Evolutionary conservation across 2,888 invertebrate genomes (phyloP), one percentile per base, ranked within the genome.

Genomic region (Polyploca ridens): DNA sequence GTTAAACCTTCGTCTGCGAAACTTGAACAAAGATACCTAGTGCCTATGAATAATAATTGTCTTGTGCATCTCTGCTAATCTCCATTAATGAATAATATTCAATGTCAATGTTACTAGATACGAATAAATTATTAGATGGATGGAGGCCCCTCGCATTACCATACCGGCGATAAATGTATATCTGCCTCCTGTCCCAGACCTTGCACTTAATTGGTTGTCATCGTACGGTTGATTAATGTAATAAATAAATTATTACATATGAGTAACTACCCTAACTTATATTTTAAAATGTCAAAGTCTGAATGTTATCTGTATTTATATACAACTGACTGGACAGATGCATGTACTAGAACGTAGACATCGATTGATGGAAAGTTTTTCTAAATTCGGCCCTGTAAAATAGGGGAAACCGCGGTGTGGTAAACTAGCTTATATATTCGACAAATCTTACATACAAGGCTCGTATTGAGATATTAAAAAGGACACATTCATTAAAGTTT

Each of bases 91-190:
- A 14, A 60, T 33, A 16, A 33, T 60, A 10, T 14, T n/a, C 60
- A 60, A 60, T 60, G 60, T 41, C 60, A 60, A 41, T 60, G 60
- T 41, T 60, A 60, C 59, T 60, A 10, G 41, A 60, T 60, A 16
- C 4, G 16, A 60, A 60, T 60, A 41, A 60, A 10, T 41, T 38
- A 60, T 41, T 60, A n/a, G 54, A 41, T 41, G 16, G 54, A 41
- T 41, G 16, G 19, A 19, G 38, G 33, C 33, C 35, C 8, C 33
- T 33, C 3, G 7, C 14, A 58, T 33, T 58, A 58, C 8, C 54
- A 58, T 58, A n/a, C 33, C 10, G 14, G 16, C 19, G 19, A 33
- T 58, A 58, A 58, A 33, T 33, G 13, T 58, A 14, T n/a, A 35
- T 35, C 58, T 58, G 1, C 14, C 1, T 13, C 10, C 10, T 3